Percentiles rank a stretch among this genome's conserved stretches.
Conservation (phyloP, 2,888 invertebrate genomes). For the Dermolepida albohirtum region DNA sequence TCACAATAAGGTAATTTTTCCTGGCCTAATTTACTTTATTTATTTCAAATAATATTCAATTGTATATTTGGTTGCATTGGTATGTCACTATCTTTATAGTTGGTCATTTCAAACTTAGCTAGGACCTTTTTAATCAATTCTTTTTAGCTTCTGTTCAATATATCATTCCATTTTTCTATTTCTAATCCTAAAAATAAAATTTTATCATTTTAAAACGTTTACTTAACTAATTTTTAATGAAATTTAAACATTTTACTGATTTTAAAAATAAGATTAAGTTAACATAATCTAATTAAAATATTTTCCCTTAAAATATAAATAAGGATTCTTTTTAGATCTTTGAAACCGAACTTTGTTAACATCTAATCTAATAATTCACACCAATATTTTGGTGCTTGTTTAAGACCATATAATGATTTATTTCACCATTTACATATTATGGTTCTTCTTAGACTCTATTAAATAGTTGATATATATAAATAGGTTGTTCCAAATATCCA, state of each 20-base stretch:
- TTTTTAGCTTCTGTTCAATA: no score
- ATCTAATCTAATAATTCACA: constrained; percentile 43
- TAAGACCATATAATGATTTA: constrained; percentile 46
- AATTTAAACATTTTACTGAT: constrained; percentile 31
- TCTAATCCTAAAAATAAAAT: no score
- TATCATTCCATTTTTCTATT: no score
- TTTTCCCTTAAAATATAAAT: constrained; percentile 47
- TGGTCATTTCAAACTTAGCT: no score
- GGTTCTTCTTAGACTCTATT: constrained; percentile 11
- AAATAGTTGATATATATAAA: constrained; percentile 36
- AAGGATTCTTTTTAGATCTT: constrained; percentile 47
- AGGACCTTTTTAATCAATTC: no score
- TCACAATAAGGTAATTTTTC: no score
- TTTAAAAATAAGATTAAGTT: constrained; percentile 46
- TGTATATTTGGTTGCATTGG: no score
- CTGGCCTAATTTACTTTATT: no score
- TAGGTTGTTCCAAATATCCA: no score
- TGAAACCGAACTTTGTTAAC: constrained; percentile 43
- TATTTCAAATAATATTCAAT: no score
- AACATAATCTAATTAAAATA: constrained; percentile 45
- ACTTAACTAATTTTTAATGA: constrained; percentile 39
- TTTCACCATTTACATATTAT: constrained; percentile 43
- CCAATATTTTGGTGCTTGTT: constrained; percentile 48
- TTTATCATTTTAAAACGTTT: constrained; percentile 36
- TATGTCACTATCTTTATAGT: no score